Percentiles rank a stretch among this genome's conserved stretches.
These are phyloP conservation scores for Automeris io DNA, from an alignment of 2,888 invertebrate genomes.

Conservation along the genomic window DNA sequence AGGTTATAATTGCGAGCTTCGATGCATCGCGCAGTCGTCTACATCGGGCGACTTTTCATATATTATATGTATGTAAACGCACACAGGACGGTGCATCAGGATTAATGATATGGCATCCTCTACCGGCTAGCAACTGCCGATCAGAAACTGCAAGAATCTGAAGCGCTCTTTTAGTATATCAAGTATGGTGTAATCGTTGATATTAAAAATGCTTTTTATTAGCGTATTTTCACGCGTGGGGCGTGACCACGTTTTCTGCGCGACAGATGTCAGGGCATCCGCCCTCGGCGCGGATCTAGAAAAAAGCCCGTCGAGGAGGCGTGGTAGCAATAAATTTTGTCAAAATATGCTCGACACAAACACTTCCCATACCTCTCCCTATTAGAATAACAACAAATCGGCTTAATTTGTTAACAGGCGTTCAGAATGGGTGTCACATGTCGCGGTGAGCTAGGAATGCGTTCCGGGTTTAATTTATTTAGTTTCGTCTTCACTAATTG, in stretches of 20 bases:
- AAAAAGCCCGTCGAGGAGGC: slow-evolving; percentile 64
- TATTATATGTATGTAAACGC: no score
- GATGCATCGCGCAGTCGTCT: no score
- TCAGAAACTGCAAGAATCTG: no score
- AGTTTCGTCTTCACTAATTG: slow-evolving; percentile 68
- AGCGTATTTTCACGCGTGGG: slow-evolving; percentile 36
- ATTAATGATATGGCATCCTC: no score
- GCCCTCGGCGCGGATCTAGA: slow-evolving; percentile 42
- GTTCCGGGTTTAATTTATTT: slow-evolving; percentile 48
- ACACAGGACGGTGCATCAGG: no score
- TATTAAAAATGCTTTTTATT: no score
- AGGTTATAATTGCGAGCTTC: no score
- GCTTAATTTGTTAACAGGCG: slow-evolving; percentile 75
- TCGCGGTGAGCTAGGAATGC: slow-evolving; percentile 46
- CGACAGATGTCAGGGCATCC: slow-evolving; percentile 70
- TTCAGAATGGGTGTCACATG: slow-evolving; percentile 70
- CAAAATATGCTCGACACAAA: slow-evolving; percentile 73
- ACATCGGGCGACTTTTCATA: no score
- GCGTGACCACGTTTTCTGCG: slow-evolving; percentile 55
- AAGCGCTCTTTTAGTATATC: no score
- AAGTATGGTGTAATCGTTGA: no score
- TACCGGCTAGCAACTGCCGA: no score
- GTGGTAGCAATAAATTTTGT: slow-evolving; percentile 76
- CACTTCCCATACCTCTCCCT: slow-evolving; percentile 68
- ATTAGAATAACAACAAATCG: slow-evolving; percentile 76